Conservation (phyloP, 1,140 invertebrate species). For the Saxidomus purpurata region DNA sequence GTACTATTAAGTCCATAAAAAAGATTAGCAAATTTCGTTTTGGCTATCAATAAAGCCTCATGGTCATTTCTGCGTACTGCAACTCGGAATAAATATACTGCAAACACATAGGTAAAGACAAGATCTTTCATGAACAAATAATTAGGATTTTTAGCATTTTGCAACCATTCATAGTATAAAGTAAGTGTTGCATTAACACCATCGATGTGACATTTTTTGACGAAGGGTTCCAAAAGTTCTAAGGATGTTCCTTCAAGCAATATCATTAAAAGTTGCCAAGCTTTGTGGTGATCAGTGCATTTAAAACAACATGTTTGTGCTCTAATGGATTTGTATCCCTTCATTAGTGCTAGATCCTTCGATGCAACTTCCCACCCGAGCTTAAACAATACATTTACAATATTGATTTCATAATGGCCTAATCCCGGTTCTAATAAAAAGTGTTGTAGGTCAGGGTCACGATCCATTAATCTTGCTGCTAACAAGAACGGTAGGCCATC, state of each 20-base stretch:
- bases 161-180: background rate
- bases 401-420: too few relatives aligned
- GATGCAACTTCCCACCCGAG: background rate
- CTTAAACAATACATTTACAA: background rate
- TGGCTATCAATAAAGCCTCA: background rate
- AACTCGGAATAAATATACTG: background rate
- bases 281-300: too few relatives aligned
- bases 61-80: background rate
- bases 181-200: background rate
- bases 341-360: background rate
- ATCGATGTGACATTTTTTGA: background rate
- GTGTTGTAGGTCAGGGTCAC: background rate
- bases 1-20: background rate
- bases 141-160: background rate
- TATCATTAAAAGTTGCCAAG: background rate
- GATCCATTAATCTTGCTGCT: background rate
- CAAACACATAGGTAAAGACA: background rate
- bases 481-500: background rate
- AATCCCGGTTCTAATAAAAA: background rate
- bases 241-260: background rate
- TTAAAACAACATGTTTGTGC: background rate
- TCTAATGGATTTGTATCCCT: background rate
- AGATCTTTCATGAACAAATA: background rate
- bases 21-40: background rate
- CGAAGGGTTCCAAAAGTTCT: background rate